These are phyloP conservation scores for cat (Felis catus) DNA, from an alignment of 2,113 vertebrate species.

Conservation along the genomic window F.catus_Fca126_mat1.0 CM031415.1:90386501-90387000, in stretches of 20 bases:
- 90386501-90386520: background rate
- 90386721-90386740: background rate
- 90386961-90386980: conserved; percentile 59
- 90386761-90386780: background rate
- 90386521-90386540: background rate
- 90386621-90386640: background rate
- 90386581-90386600: background rate
- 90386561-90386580: background rate
- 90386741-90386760: background rate
- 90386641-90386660: background rate
- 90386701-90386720: background rate
- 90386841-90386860: conserved; percentile 28
- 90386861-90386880: conserved; percentile 1
- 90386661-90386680: background rate
- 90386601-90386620: background rate
- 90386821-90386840: background rate
- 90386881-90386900: conserved; percentile 13
- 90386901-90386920: fast-evolving
- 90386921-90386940: background rate
- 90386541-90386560: background rate
- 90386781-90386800: background rate
- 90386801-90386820: background rate
- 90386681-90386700: background rate
- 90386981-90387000: conserved; percentile 29
- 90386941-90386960: conserved; percentile 9